Percentiles rank a stretch among this genome's conserved stretches.
Conservation (phyloP, 2,113 vertebrate species). For the Pygoscelis adeliae region DNA sequence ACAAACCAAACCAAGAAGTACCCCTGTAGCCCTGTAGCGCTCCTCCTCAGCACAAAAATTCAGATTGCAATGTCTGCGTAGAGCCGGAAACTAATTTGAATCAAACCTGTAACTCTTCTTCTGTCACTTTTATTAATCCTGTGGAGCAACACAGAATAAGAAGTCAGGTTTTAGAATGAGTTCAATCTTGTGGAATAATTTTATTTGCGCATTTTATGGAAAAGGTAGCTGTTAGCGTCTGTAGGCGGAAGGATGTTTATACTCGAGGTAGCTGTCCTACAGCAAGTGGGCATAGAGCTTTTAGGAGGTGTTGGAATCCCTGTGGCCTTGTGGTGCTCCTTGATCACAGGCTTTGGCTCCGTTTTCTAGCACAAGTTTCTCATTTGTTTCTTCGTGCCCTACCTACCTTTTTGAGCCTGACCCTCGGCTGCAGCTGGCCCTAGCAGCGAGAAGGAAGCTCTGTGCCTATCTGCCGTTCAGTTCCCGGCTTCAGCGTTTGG, state of each 20-base stretch:
- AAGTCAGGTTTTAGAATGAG: not conserved
- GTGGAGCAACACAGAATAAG: not conserved
- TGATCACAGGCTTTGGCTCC: not conserved
- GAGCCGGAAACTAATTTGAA: not conserved
- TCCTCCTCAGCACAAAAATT: not conserved
- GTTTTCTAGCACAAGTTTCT: not conserved
- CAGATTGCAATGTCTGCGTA: not conserved
- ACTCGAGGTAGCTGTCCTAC: not conserved
- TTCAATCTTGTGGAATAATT: not conserved
- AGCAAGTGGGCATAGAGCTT: not conserved
- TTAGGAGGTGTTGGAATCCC: not conserved
- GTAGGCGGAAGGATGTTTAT: not conserved
- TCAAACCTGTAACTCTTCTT: not conserved
- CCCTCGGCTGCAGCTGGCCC: not conserved
- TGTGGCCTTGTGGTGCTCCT: not conserved
- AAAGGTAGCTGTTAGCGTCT: not conserved
- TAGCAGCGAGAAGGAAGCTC: not conserved
- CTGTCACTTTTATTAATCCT: not conserved
- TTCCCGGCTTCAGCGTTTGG: not conserved
- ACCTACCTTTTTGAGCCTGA: not conserved
- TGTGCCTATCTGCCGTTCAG: accelerated
- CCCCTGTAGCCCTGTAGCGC: not conserved
- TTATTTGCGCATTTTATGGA: not conserved
- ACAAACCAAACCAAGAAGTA: not conserved
- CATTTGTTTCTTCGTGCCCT: not conserved